These are phyloP conservation scores for Metopolophium dirhodum DNA, from an alignment of 1,140 invertebrate genomes.

Conservation along the genomic window DNA sequence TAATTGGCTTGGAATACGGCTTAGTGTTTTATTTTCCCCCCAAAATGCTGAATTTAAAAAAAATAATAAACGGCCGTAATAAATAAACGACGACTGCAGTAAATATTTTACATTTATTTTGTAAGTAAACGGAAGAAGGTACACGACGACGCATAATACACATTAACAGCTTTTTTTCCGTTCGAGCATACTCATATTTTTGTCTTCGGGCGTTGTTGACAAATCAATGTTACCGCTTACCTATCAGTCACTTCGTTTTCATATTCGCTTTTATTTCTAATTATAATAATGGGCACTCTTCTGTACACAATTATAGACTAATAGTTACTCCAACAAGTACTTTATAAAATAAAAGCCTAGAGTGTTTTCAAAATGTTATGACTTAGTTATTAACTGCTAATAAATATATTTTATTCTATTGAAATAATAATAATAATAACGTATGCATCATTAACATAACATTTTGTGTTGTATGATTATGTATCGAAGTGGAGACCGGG, in stretches of 20 bases:
- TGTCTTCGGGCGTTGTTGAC: neutral
- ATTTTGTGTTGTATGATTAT: neutral
- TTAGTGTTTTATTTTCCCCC: neutral
- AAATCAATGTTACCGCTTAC: neutral
- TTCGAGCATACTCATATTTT: neutral
- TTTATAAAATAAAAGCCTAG: neutral
- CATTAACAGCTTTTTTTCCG: neutral
- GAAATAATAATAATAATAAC: neutral
- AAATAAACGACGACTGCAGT: neutral
- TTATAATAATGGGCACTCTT: too few species aligned
- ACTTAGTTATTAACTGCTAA: neutral
- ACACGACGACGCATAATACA: neutral
- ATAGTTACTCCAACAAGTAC: neutral
- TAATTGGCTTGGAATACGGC: conserved; percentile 22
- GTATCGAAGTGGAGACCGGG: too few species aligned
- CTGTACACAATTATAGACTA: too few species aligned
- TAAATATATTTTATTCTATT: neutral
- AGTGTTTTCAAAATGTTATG: neutral
- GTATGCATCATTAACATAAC: neutral
- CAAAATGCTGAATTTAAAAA: neutral
- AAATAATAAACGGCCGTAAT: neutral
- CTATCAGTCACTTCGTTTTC: neutral
- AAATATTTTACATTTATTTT: conserved; percentile 1
- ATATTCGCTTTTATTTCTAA: neutral
- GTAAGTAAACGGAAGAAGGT: neutral